Evolutionary conservation across 1,140 invertebrate genomes (phyloP), one percentile per base, ranked within the genome.

Genomic region (Apocrypta bakeri): DNA sequence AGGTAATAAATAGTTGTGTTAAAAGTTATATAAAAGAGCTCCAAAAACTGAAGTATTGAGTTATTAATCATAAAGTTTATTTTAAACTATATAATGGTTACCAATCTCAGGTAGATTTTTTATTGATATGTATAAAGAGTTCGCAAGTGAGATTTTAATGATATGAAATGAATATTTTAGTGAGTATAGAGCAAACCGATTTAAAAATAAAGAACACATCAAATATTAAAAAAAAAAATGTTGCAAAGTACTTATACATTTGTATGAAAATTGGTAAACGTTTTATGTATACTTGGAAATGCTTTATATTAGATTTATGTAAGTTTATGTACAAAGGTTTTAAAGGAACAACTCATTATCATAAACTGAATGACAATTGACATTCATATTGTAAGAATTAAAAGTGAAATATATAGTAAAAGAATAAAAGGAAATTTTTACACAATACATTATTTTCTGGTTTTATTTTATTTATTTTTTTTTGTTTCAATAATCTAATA

Each of bases 401-500:
- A n/a, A n/a, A n/a, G n/a, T n/a, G n/a, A 56, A 56, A 56, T 56
- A 56, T 56, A 17, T 21, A 56, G 71, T 73, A 48, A 68, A 37
- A 82, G 24, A 81, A 84, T 78, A 48, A 48, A 56, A 75, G 12
- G 63, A 63, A 81, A 31, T 4, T 63, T 83, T 64, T 68, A 76
- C 81, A 31, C 68, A 71, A 75, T 84, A 72, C 78, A 77, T 77
- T 78, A n/a, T 56, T 56, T 48, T 56, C 17, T 56, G 48, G 48
- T 81, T 76, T 61, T 76, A 76, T 82, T 76, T 29, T 75, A 75
- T 74, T 77, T 69, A 73, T 80, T 31, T 69, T 29, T 75, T 79
- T 68, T 77, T 69, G 72, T 80, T 24, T 75, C 37, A 80, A 75
- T 79, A 80, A 83, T 79, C 37, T 80, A 31, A 83, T 83, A 61